Base-by-base conservation (phyloP, 2,888 invertebrate genomes). In the Troides oblongomaculatus region DNA sequence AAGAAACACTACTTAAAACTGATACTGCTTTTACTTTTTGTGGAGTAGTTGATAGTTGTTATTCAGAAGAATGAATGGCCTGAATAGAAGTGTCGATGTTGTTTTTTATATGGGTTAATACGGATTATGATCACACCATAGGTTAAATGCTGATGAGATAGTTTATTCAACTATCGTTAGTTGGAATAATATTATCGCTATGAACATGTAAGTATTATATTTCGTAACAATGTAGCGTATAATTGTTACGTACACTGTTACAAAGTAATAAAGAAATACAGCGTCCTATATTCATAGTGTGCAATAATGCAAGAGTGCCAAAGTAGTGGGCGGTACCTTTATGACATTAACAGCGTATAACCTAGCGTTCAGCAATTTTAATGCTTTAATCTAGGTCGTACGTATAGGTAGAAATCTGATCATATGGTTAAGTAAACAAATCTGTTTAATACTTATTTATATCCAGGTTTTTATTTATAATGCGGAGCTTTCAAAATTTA, bases 391-490 rank as follows among this genome's bases (percentile, higher is more conserved):
- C 71, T 64, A 72, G 73, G 72, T 74, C 72, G 68, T 63, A 68
- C 72, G 66, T 74, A 72, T 71, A 72, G 72, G 71, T 74, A 69
- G 43, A 59, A 69, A 76, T 75, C 74, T 71, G 74, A 71, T 74
- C 73, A 71, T 70, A 61, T 66, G 63, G 60, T 72, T 78, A 80
- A 79, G 75, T 80, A 84, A 81, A 80, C 79, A 81, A 81, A 82
- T 80, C 77, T 21, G 76, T 77, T 76, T 64, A 78, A 74, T 76
- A 75, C 77, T 78, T 74, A 75, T n/a, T 14, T 4, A 53, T n/a
- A 18, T 5, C 12, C 5, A 25, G 4, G 3, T 53, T 53, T 53
- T 53, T 18, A 5, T 50, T 14, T 50, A 18, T 18, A n/a, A 5
- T n/a, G n/a, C 53, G 14, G 1, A 53, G n/a, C 18, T 8, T 46